A percentile compares a stretch with the other conserved stretches of the same genome.
phyloP scores from a whole-genome alignment of 2,888 invertebrate genomes.

The Hypselothyrea guttata region DNA sequence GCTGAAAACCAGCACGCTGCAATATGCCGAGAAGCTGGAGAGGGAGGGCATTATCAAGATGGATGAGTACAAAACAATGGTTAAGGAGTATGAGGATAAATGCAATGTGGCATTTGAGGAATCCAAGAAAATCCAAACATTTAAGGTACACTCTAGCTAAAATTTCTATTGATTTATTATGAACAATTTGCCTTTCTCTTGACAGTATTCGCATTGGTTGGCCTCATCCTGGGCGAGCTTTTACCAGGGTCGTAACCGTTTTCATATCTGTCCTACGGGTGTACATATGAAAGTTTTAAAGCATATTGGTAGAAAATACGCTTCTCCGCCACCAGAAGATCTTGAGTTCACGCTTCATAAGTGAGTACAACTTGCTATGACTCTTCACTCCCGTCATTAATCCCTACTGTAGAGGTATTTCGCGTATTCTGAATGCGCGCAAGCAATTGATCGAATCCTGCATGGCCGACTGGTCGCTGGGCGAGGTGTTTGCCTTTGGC shows the following conservation, averaged over 20 bases:
- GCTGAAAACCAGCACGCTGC: slow-evolving; percentile 84
- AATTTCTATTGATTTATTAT: not conserved
- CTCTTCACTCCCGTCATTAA: slow-evolving; percentile 80
- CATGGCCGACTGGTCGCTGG: slow-evolving; percentile 97
- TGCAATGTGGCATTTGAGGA: slow-evolving; percentile 86
- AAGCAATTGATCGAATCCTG: slow-evolving; percentile 95
- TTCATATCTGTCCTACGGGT: slow-evolving; percentile 85
- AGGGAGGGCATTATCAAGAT: slow-evolving; percentile 87
- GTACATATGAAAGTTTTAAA: slow-evolving; percentile 85
- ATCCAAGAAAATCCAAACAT: slow-evolving; percentile 85
- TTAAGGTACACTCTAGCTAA: slow-evolving; percentile 81
- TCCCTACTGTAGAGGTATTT: slow-evolving; percentile 84
- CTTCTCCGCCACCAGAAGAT: slow-evolving; percentile 84
- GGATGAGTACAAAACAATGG: slow-evolving; percentile 84
- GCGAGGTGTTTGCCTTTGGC: slow-evolving; percentile 98
- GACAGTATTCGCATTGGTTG: slow-evolving; percentile 85
- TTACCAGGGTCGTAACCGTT: slow-evolving; percentile 84
- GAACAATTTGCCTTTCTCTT: not conserved
- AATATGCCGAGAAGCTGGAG: slow-evolving; percentile 88
- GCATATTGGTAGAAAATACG: slow-evolving; percentile 86
- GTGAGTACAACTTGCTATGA: slow-evolving; percentile 35
- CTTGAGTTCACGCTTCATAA: slow-evolving; percentile 85
- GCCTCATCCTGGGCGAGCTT: slow-evolving; percentile 88
- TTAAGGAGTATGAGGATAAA: slow-evolving; percentile 77
- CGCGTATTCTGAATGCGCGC: slow-evolving; percentile 92